Conservation (phyloP, 2,797 vertebrate genomes). For the Sarcoramphus papa region DNA sequence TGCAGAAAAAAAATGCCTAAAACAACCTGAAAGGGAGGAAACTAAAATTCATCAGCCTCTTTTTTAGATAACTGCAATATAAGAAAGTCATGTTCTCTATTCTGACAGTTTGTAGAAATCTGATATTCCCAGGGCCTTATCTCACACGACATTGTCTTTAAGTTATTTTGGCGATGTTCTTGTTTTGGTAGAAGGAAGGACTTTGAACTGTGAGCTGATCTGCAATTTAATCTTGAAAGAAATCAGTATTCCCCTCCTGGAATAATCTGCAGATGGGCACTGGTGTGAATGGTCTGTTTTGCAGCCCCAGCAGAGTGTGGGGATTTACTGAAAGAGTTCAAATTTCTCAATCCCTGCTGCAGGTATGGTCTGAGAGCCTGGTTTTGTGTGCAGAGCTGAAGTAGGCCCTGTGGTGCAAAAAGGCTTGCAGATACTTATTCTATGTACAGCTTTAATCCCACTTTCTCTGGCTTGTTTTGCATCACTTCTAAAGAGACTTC, state of each 20-base stretch:
- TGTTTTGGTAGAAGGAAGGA: background rate
- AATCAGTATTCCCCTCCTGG: background rate
- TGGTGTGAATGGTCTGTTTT: background rate
- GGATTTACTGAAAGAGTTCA: background rate
- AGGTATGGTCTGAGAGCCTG: background rate
- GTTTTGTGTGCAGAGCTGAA: background rate
- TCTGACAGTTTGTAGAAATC: background rate
- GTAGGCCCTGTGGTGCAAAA: background rate
- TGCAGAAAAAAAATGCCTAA: background rate
- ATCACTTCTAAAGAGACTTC: background rate
- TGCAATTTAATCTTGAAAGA: background rate
- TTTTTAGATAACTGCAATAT: background rate
- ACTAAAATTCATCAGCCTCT: background rate
- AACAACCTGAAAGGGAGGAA: background rate
- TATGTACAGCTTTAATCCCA: background rate
- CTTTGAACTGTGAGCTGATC: background rate
- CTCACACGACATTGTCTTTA: background rate
- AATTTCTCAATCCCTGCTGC: background rate
- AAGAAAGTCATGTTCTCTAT: background rate
- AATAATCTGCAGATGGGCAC: background rate
- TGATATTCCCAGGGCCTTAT: background rate
- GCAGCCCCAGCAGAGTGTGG: background rate
- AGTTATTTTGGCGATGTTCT: background rate
- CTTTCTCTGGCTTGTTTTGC: background rate
- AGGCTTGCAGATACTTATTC: background rate